Evolutionary conservation across 1,140 invertebrate species (phyloP).

Genomic region (Drosophila kanapiae): DNA sequence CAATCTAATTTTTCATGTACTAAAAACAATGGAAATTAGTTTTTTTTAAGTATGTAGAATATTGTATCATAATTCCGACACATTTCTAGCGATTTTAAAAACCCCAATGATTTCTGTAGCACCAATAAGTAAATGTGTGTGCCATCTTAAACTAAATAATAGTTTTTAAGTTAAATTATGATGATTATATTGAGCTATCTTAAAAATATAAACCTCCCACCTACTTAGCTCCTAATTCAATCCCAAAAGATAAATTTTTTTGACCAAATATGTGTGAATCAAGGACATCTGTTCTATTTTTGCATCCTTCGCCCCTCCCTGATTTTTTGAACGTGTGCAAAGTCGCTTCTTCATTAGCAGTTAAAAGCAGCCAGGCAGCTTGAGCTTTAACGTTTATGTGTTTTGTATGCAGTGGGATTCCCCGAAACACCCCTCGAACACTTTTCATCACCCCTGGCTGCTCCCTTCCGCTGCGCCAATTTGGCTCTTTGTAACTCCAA

Average conservation of each 20-base stretch:
- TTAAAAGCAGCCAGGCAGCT: slow-evolving; percentile 45
- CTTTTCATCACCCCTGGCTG: neutral
- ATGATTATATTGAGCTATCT: neutral
- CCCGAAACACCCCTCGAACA: neutral
- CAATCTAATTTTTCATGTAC: no score
- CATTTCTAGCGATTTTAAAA: no score
- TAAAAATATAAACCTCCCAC: no score
- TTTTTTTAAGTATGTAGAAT: no score
- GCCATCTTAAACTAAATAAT: no score
- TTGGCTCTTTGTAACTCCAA: slow-evolving; percentile 67
- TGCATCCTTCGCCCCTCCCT: neutral
- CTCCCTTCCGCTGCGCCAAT: slow-evolving; percentile 55
- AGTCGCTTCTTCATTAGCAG: slow-evolving; percentile 72
- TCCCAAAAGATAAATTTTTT: neutral
- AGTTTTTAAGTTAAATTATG: no score
- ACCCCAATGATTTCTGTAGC: no score
- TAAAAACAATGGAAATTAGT: no score
- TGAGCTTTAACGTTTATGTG: slow-evolving; percentile 51
- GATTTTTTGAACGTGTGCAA: slow-evolving; percentile 5
- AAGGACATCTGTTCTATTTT: neutral
- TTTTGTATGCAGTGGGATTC: slow-evolving; percentile 22
- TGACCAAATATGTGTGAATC: slow-evolving; percentile 10
- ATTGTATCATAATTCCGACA: no score
- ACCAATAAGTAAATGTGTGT: no score
- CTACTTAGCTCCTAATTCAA: neutral